Percentiles rank a stretch among this genome's conserved stretches.
Conservation (phyloP, 2,113 vertebrate species). For the Hippocampus abdominalis region DNA sequence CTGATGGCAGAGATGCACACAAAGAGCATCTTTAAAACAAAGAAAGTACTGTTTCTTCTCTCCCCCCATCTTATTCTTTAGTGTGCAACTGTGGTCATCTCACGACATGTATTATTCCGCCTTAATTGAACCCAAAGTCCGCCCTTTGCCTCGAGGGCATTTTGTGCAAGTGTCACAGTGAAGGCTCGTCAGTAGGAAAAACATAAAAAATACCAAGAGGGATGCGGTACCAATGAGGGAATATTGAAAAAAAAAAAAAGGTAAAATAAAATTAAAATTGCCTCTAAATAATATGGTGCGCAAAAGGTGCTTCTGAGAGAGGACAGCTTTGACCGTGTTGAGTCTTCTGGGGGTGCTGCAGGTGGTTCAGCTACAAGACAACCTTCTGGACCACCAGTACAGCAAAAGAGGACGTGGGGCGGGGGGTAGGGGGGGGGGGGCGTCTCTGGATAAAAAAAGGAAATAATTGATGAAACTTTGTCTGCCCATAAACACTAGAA, state of each 20-base stretch:
- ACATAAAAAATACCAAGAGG: constrained; percentile 55
- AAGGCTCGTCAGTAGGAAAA: constrained; percentile 64
- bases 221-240: constrained; percentile 17
- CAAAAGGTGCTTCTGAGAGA: constrained; percentile 20
- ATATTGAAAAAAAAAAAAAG: not conserved
- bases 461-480: not conserved
- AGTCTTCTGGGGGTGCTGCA: constrained; percentile 45
- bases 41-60: constrained; percentile 17
- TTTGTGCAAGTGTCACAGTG: constrained; percentile 52
- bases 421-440: constrained; percentile 11
- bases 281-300: constrained; percentile 1
- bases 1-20: constrained; percentile 16
- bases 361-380: constrained; percentile 53
- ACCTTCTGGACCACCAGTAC: constrained; percentile 56
- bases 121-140: constrained; percentile 60
- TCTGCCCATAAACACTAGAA: not conserved
- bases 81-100: constrained; percentile 57
- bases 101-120: constrained; percentile 61
- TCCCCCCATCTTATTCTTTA: constrained; percentile 6
- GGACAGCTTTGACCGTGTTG: constrained; percentile 35
- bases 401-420: constrained; percentile 31
- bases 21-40: constrained; percentile 58
- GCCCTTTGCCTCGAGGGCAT: constrained; percentile 58
- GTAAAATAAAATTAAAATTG: constrained; percentile 21
- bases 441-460: not conserved